phyloP scores from a whole-genome alignment of 2,113 vertebrate genomes.

The Chamaea fasciata region DNA sequence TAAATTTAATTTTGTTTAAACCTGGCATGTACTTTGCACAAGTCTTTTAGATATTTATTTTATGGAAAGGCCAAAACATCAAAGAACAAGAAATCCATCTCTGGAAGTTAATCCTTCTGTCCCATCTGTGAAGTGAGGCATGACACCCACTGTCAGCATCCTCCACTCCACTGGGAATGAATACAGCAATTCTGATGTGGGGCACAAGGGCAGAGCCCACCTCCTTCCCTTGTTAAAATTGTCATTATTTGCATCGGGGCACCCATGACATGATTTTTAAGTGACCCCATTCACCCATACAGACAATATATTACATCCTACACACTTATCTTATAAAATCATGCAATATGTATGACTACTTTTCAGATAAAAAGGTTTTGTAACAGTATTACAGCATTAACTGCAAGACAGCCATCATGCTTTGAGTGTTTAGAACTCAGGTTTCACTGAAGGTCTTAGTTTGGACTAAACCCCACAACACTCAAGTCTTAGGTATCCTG shows the following conservation, averaged over 20 bases:
- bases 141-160: not conserved
- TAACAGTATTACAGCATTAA: not conserved
- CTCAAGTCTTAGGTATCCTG: not conserved
- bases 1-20: not conserved
- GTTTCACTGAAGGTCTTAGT: not conserved
- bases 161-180: not conserved
- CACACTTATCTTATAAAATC: not conserved
- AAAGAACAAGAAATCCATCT: not conserved
- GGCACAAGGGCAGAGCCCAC: not conserved
- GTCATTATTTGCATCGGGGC: not conserved
- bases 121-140: not conserved
- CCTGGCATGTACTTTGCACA: not conserved
- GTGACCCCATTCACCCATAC: not conserved
- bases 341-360: not conserved
- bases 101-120: not conserved
- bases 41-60: not conserved
- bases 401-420: not conserved
- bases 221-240: not conserved
- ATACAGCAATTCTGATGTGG: not conserved
- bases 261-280: rapidly evolving
- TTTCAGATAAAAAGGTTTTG: not conserved
- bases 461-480: not conserved
- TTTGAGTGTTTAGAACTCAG: not conserved
- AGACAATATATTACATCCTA: not conserved
- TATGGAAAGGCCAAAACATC: not conserved